Base-by-base conservation (phyloP, 2,888 invertebrate species). In the Rotaria socialis region DNA sequence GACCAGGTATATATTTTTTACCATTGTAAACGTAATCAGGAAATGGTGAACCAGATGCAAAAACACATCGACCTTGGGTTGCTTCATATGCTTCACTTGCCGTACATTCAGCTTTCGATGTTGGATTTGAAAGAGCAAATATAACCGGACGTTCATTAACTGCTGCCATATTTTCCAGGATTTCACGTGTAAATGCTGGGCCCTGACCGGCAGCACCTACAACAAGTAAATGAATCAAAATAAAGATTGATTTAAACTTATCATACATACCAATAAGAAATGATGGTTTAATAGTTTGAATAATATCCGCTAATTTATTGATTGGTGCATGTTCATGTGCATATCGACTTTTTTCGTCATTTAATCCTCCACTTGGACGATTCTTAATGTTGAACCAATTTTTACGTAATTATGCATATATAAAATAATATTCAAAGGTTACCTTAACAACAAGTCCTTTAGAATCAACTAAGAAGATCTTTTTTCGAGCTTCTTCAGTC, bases 101-200 rank as follows among this genome's bases (percentile, higher is more conserved):
- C n/a, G 99, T 98, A 91, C 99, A 99, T 92, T 99, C 99, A 0
- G 99, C 96, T 92, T 97, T 97, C 91, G 94, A 94, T 86, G 99
- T 99, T 86, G 99, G 99, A 93, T 99, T 99, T 90, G 97, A 97
- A 84, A 99, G 93, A 22, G 99, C 98, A 92, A 99, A 99, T 89
- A 99, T 95, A 88, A 99, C 94, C 4, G 99, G 99, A 86, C 93
- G 93, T 43, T 94, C 93, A 92, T 96, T 96, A 90, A 94, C 93
- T 85, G 93, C 92, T 24, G 93, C 96, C 97, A 99, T 97, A 90
- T 94, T 93, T 89, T 93, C 92, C 86, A 99, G 93, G 89, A 99
- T 95, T 88, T 94, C 94, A 43, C 94, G 92, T 0, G 95, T 96
- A 92, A 99, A 99, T n/a, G 96, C 96, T 85, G 96, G 96, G 52